Evolutionary conservation across 1,140 invertebrate genomes (phyloP).

Genomic region (Drosophila bocki): DNA sequence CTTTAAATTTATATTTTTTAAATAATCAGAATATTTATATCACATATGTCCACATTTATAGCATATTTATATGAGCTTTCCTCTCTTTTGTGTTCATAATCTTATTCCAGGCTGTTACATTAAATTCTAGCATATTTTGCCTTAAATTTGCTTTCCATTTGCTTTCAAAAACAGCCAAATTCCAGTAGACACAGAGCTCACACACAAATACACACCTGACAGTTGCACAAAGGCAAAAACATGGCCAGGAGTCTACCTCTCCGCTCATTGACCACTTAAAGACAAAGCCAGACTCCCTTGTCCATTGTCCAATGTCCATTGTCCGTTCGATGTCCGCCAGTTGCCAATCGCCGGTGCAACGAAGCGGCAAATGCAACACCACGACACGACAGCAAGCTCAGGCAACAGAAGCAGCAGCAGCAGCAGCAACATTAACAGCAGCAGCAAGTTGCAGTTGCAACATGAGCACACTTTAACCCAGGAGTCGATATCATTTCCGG

Average conservation of each 20-base stretch:
- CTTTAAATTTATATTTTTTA: not conserved
- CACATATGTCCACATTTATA: not conserved
- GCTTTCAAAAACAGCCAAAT: constrained; percentile 12
- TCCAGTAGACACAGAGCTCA: constrained; percentile 8
- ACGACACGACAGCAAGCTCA: constrained; percentile 66
- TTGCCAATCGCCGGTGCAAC: constrained; percentile 75
- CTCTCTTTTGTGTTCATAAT: not conserved
- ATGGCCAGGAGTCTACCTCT: constrained; percentile 18
- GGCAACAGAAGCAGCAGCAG: constrained; percentile 31
- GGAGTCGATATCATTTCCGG: constrained; percentile 76
- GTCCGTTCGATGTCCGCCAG: constrained; percentile 45
- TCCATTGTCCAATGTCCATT: constrained; percentile 31
- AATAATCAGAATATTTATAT: not conserved
- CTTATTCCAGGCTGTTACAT: too few species aligned
- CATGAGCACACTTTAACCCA: constrained; percentile 65
- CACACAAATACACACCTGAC: constrained; percentile 28
- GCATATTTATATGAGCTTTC: not conserved
- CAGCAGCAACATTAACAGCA: constrained; percentile 19
- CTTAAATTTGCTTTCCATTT: not conserved
- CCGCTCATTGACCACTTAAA: constrained; percentile 74
- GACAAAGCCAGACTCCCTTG: constrained; percentile 48
- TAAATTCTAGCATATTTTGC: not conserved
- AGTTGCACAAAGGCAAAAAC: constrained; percentile 41
- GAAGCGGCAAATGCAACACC: constrained; percentile 77
- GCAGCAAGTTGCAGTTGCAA: constrained; percentile 48